These are phyloP conservation scores for Crenichthys baileyi DNA, from an alignment of 2,797 vertebrate species.

Conservation along the genomic window DNA sequence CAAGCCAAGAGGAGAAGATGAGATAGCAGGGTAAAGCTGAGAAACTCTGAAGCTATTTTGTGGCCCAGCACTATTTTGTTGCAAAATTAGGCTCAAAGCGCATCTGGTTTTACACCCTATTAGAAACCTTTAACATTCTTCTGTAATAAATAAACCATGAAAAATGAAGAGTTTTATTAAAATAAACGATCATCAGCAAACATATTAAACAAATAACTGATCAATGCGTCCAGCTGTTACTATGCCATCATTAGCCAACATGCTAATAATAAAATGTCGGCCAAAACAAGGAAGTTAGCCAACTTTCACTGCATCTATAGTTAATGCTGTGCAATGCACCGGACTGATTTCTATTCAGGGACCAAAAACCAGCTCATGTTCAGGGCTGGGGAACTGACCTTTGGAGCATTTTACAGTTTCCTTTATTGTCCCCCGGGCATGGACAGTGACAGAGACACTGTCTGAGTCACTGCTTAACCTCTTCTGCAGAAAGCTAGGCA, in stretches of 20 bases:
- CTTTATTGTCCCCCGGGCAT: slow-evolving; percentile 66
- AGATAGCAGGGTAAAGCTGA: slow-evolving; percentile 36
- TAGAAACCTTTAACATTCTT: background rate
- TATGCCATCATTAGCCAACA: background rate
- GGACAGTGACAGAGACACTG: slow-evolving; percentile 56
- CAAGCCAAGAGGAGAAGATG: slow-evolving; percentile 52
- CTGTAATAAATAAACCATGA: background rate
- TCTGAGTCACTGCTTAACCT: slow-evolving; percentile 64
- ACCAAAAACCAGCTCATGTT: background rate
- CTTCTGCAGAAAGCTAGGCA: slow-evolving; percentile 50
- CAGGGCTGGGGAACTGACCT: slow-evolving; percentile 61
- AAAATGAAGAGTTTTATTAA: background rate
- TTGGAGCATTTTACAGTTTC: slow-evolving; percentile 57
- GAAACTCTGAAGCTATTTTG: background rate
- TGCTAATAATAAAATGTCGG: background rate
- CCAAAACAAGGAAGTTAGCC: background rate
- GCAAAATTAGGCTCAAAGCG: no score
- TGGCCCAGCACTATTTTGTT: background rate
- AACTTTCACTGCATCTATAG: background rate
- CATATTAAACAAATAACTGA: background rate
- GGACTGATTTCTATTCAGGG: background rate
- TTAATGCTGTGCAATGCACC: background rate
- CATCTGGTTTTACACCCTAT: no score
- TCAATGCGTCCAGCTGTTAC: background rate
- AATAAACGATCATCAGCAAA: background rate